phyloP scores from a whole-genome alignment of 2,888 invertebrate genomes.

The Melanostoma scalare region DNA sequence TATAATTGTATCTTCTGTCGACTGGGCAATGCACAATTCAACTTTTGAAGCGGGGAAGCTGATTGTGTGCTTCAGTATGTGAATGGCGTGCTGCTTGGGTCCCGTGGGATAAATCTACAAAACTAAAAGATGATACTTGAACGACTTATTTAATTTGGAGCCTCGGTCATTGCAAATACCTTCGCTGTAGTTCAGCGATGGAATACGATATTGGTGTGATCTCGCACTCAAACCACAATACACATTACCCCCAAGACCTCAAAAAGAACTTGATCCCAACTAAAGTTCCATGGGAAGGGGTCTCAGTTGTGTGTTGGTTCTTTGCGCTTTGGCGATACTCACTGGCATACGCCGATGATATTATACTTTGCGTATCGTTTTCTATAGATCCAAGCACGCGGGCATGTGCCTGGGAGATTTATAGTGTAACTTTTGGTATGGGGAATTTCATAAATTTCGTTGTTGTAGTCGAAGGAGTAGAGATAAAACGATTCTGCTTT shows the following conservation, averaged over 20 bases:
- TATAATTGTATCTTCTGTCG: conserved; percentile 43
- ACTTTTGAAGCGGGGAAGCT: conserved; percentile 11
- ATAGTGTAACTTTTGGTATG: conserved; percentile 38
- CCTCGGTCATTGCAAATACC: conserved; percentile 63
- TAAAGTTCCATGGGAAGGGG: conserved; percentile 31
- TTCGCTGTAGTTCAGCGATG: conserved; percentile 40
- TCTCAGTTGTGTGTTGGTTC: conserved; percentile 49
- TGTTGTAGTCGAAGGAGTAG: no score
- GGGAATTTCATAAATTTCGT: conserved; percentile 7
- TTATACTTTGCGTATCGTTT: conserved; percentile 53
- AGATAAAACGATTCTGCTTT: no score
- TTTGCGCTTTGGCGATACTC: conserved; percentile 40
- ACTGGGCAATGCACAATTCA: conserved; percentile 38
- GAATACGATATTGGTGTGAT: conserved; percentile 71
- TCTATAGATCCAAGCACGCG: conserved; percentile 38
- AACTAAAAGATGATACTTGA: conserved; percentile 61
- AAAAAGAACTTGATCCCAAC: conserved; percentile 34
- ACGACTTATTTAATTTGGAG: conserved; percentile 64
- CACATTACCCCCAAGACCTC: conserved; percentile 50
- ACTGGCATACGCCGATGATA: conserved; percentile 70
- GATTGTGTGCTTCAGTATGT: conserved; percentile 17
- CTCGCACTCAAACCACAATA: conserved; percentile 60
- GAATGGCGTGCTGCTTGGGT: conserved; percentile 16
- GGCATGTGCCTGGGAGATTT: conserved; percentile 73
- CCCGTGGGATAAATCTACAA: conserved; percentile 71